Conservation (phyloP, 2,888 invertebrate genomes). For the Hypercompe scribonia region DNA sequence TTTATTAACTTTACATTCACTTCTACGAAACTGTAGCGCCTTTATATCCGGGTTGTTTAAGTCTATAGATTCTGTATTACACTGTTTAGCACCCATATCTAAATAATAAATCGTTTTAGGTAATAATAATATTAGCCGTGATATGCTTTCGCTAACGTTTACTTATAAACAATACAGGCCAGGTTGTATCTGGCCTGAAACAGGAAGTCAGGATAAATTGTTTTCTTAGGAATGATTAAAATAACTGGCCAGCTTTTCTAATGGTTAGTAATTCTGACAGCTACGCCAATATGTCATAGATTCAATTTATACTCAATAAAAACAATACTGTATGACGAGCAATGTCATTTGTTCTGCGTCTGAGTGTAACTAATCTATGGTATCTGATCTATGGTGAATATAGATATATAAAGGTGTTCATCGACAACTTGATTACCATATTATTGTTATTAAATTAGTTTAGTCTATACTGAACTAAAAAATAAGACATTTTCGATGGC, state of each 20-base stretch:
- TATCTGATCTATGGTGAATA: too few relatives aligned
- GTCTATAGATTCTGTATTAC: slow-evolving; percentile 44
- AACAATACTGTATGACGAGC: too few relatives aligned
- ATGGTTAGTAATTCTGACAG: too few relatives aligned
- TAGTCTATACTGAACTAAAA: too few relatives aligned
- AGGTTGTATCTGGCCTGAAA: not conserved
- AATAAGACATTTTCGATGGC: too few relatives aligned
- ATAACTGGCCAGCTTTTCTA: too few relatives aligned
- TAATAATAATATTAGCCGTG: not conserved
- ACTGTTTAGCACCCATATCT: slow-evolving; percentile 9
- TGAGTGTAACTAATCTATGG: too few relatives aligned
- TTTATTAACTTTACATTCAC: slow-evolving; percentile 37
- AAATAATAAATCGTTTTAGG: not conserved
- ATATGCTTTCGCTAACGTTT: not conserved
- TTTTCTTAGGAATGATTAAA: not conserved
- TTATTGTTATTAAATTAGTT: not conserved
- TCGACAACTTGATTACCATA: too few relatives aligned
- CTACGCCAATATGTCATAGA: too few relatives aligned
- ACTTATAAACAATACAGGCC: not conserved
- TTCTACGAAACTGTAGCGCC: slow-evolving; percentile 32
- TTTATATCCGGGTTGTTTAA: slow-evolving; percentile 45
- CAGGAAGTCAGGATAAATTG: not conserved
- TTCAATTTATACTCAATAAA: too few relatives aligned
- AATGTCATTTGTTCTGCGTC: too few relatives aligned
- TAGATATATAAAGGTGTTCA: too few relatives aligned